Evolutionary conservation across 2,888 invertebrate genomes (phyloP), one percentile per base, ranked within the genome.

Genomic region (Achlya flavicornis): DNA sequence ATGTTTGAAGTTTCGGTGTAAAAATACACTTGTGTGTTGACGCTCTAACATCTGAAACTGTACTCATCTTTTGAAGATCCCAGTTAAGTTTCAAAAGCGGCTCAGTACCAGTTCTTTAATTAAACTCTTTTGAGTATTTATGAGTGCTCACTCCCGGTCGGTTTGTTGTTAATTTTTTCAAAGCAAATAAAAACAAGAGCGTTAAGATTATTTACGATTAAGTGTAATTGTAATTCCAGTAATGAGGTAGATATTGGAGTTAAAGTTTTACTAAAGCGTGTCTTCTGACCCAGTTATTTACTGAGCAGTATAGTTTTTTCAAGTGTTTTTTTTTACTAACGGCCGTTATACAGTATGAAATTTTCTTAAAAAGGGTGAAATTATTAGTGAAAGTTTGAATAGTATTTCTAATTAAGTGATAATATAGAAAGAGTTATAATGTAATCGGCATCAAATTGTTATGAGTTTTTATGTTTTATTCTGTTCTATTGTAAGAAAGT

Each of bases 11-110:
- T 78, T 78, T 73, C 76, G 67, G 80, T 84, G 77, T 86, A 87
- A 84, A 89, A 89, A 88, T 87, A 89, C 75, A 82, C 81, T 71
- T 75, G 77, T 78, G 82, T 86, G 82, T 84, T 80, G 77, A 83
- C 81, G 80, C 79, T 79, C 71, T 76, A 76, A 71, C 79, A 73
- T 79, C 78, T 53, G 38, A 48, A 38, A 60, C 19, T 38, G 48
- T 62, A 59, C 35, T 60, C 16, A 58, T 60, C 60, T 16, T 60
- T 60, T 60, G 60, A 60, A 19, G 60, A 60, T 60, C 60, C 60
- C 6, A 60, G 60, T 60, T n/a, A 19, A n/a, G n/a, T n/a, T n/a
- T n/a, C n/a, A n/a, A n/a, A 59, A 48, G 48, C 53, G 53, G 19
- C 12, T 26, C n/a, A 19, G 11, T 10, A 38, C 35, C 19, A 14